phyloP scores from a whole-genome alignment of 2,113 vertebrate species.

The Leptobrachium leishanense region DNA sequence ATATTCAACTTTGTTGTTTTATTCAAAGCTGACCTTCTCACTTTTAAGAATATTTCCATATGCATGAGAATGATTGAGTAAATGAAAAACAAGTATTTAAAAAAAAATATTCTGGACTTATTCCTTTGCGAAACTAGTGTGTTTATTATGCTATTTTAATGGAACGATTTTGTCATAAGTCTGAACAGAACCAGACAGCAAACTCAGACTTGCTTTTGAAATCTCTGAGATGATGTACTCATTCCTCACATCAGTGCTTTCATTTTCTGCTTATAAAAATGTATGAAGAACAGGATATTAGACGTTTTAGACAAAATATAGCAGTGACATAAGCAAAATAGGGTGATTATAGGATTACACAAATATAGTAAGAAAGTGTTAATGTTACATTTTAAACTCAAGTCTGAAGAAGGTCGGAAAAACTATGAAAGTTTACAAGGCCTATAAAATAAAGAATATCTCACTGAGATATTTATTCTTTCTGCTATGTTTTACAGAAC shows the following conservation, averaged over 20 bases:
- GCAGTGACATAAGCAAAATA: neutral
- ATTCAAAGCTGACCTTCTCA: too few relatives aligned
- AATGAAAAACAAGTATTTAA: neutral
- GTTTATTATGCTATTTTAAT: slow-evolving; percentile 41
- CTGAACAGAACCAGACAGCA: slow-evolving; percentile 41
- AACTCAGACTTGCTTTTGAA: slow-evolving; percentile 32
- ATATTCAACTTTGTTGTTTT: too few relatives aligned
- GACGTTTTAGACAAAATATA: neutral
- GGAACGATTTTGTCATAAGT: slow-evolving; percentile 43
- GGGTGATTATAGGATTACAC: too few relatives aligned
- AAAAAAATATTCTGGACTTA: slow-evolving; percentile 1
- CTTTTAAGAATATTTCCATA: too few relatives aligned
- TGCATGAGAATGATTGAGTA: too few relatives aligned
- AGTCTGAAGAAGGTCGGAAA: too few relatives aligned
- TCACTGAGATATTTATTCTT: too few relatives aligned
- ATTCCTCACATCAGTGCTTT: slow-evolving; percentile 16
- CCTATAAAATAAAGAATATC: too few relatives aligned
- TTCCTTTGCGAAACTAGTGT: slow-evolving; percentile 13
- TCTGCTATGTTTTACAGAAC: too few relatives aligned
- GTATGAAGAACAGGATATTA: neutral
- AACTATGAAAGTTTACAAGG: too few relatives aligned
- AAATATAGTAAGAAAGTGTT: too few relatives aligned
- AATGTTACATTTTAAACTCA: too few relatives aligned
- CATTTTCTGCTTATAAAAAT: slow-evolving; percentile 16
- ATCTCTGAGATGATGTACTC: slow-evolving; percentile 6